Base-by-base conservation (phyloP, 2,113 vertebrate genomes). In the Symphodus melops region DNA sequence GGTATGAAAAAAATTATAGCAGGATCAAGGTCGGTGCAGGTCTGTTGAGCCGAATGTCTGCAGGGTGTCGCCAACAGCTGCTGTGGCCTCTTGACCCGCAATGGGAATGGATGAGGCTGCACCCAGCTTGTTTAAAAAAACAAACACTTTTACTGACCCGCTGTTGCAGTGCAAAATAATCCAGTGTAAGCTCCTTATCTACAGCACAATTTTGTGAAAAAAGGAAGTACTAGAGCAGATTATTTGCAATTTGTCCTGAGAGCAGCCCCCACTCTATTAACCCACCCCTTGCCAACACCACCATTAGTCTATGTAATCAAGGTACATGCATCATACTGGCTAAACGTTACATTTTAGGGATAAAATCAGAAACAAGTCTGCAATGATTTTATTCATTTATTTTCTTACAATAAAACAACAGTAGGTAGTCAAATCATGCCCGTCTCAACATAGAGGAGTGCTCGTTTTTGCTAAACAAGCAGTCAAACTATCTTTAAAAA, bases 161-260 rank as follows among this genome's bases (percentile, higher is more conserved):
- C 77, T 80, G 77, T 68, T 73, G 77, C 73, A 77, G 64, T 25
- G 54, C 84, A 85, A 77, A 85, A 81, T 92, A 93, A 93, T 94
- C 91, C 91, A 71, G 59, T 87, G 79, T 93, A 94, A 93, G 86
- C 86, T 89, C 70, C 88, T 93, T 92, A 91, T 92, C 79, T 69
- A 37, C 69, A 85, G 86, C 77, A 84, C 82, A 86, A 68, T 87
- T 89, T 89, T 70, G 66, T 48, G 42, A 53, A 75, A 88, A 88
- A 89, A 77, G 69, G 77, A 88, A 83, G 68, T 76, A 75, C 42
- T 20, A 75, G 42, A 72, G 71, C 72, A 90, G 77, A 90, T 88
- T 87, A 91, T 81, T 82, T 57, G 19, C 75, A 76, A 75, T 88
- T 77, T 68, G 44, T 74, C 19, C 25, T 39, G 33, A 44, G 39